Percentiles rank a stretch among this genome's conserved stretches.
Evolutionary conservation across 2,113 vertebrate species (phyloP).

Genomic region (Cephalopholis sonnerati): DNA sequence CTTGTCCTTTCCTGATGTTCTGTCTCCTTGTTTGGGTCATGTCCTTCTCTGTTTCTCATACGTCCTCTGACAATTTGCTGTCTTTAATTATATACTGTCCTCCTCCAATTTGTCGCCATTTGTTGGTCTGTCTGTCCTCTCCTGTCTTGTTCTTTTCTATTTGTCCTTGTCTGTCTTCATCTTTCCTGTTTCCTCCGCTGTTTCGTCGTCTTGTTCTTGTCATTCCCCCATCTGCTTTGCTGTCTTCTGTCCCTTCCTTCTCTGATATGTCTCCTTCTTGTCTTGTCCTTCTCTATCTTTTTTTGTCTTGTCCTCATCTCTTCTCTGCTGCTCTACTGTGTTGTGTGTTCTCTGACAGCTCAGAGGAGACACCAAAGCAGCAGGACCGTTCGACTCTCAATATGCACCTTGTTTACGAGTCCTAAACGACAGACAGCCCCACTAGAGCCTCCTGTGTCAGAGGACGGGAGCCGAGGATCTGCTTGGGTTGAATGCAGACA

Average conservation of each 20-base stretch:
- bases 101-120: neutral
- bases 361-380: conserved; percentile 71
- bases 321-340: conserved; percentile 11
- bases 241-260: neutral
- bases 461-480: conserved; percentile 45
- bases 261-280: conserved; percentile 19
- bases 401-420: too few relatives aligned
- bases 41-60: neutral
- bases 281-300: conserved; percentile 34
- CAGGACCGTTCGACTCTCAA: conserved; percentile 54
- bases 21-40: neutral
- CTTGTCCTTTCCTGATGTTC: neutral
- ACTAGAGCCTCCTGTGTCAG: conserved; percentile 54
- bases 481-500: conserved; percentile 49
- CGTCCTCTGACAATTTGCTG: neutral
- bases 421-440: conserved; percentile 59
- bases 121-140: neutral
- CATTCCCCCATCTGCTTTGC: neutral
- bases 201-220: conserved; percentile 12
- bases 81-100: neutral
- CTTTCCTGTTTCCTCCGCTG: neutral
- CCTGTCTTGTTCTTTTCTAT: neutral
- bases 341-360: conserved; percentile 57
- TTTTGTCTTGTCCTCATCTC: conserved; percentile 27
- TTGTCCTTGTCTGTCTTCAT: neutral